Conservation (phyloP, 2,888 invertebrate genomes). For the Coleophora flavipennella region DNA sequence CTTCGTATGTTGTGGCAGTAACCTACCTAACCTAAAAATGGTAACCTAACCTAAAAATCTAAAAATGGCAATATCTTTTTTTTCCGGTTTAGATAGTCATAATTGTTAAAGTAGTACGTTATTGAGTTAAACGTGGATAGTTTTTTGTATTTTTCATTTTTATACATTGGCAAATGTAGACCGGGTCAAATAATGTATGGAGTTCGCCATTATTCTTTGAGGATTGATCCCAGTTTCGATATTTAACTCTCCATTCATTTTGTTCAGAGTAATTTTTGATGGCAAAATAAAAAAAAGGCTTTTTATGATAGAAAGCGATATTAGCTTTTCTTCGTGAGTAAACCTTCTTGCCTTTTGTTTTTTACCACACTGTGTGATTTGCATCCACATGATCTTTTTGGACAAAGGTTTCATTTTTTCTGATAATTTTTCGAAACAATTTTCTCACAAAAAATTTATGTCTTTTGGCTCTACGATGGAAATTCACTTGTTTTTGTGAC, state of each 20-base stretch:
- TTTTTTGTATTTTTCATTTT: too few relatives aligned
- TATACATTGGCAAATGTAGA: too few relatives aligned
- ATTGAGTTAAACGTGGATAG: too few relatives aligned
- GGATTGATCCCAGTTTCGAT: conserved; percentile 2
- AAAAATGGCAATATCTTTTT: too few relatives aligned
- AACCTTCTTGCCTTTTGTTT: conserved; percentile 5
- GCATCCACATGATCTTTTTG: conserved; percentile 6
- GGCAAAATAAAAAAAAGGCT: conserved; percentile 6
- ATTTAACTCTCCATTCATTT: neutral
- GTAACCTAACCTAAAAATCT: too few relatives aligned
- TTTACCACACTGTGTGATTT: conserved; percentile 13
- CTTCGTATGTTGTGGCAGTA: too few relatives aligned
- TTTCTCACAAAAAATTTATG: conserved; percentile 3
- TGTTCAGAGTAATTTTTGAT: conserved; percentile 2
- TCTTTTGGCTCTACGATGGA: conserved; percentile 2
- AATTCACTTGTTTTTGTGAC: conserved; percentile 1
- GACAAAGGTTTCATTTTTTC: conserved; percentile 5
- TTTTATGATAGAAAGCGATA: conserved; percentile 1
- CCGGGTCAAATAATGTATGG: too few relatives aligned
- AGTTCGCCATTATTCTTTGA: neutral
- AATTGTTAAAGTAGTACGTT: too few relatives aligned
- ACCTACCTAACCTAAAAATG: neutral
- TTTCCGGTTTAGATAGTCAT: too few relatives aligned
- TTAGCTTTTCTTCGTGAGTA: conserved; percentile 3
- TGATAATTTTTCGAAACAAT: conserved; percentile 6